Evolutionary conservation across 2,113 vertebrate genomes (phyloP).

Genomic region (Hemicordylus capensis): DNA sequence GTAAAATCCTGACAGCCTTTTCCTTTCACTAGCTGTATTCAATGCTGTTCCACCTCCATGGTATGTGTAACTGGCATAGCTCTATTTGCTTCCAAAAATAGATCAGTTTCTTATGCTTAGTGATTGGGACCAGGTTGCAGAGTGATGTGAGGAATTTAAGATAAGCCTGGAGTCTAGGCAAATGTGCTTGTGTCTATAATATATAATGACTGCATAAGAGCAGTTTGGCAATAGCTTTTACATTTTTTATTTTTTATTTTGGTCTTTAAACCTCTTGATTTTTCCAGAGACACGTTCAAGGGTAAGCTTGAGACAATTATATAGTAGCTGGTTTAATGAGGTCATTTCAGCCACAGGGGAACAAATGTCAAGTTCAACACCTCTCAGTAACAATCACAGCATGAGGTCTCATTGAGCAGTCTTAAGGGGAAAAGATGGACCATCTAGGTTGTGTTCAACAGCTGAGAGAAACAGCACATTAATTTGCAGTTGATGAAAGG

Average conservation of each 20-base stretch:
- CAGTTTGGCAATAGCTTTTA: rapidly evolving
- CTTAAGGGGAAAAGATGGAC: background rate
- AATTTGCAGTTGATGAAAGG: constrained; percentile 2
- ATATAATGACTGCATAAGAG: background rate
- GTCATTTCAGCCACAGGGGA: background rate
- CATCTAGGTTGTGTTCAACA: constrained; percentile 4
- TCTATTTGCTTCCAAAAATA: background rate
- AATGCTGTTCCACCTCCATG: background rate
- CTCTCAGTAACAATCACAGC: constrained; percentile 7
- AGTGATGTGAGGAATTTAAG: background rate
- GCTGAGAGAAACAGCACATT: background rate
- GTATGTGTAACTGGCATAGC: background rate
- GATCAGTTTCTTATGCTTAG: background rate
- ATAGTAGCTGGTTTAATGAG: background rate
- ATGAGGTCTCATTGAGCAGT: background rate
- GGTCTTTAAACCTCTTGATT: background rate
- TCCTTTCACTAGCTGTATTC: background rate
- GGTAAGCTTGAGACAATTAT: background rate
- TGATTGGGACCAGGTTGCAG: background rate
- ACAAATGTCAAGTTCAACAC: background rate
- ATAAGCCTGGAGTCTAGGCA: constrained; percentile 14
- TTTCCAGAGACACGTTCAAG: constrained; percentile 6
- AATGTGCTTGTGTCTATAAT: background rate
- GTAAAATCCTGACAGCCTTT: constrained; percentile 6
- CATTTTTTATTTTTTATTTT: constrained; percentile 20